Base-by-base conservation (phyloP, 2,888 invertebrate species). In the Cartodere bifasciata region DNA sequence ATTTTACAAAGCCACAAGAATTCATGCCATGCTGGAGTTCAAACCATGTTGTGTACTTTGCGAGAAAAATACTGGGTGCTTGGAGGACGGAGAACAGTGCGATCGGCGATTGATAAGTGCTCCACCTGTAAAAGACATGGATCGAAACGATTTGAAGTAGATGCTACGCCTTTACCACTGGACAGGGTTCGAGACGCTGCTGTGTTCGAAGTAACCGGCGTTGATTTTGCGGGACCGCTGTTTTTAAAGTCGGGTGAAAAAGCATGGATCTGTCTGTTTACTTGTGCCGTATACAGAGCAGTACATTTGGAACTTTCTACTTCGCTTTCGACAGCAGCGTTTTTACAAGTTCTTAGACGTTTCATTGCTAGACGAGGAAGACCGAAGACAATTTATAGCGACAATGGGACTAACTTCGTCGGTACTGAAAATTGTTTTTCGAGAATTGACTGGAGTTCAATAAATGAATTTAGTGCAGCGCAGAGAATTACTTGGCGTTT, bases 171-270 rank as follows among this genome's bases (percentile, higher is more conserved):
- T 4, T 32, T 50, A 13, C 49, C 46, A 10, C 10, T 29, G 13
- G 38, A 50, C 35, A 38, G 49, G 7, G 41, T 49, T 2, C 29
- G 34, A 11, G 40, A 45, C 29, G 39, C 40, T n/a, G n/a, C n/a
- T n/a, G n/a, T n/a, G 15, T n/a, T n/a, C n/a, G n/a, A n/a, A n/a
- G 49, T 41, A 45, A 31, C 31, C 4, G 58, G 55, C 2, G 38
- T 58, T 2, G 56, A 58, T 35, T 44, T 58, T 23, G 46, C 50
- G 4, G 60, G 60, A 1, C 58, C 60, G 1, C 25, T 60, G n/a
- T 37, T 29, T 15, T 34, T 54, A 4, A 48, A 38, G 24, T 41
- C 34, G 15, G 42, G 44, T 5, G 23, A 36, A 10, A 49, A 53
- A 29, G 43, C 37, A 4, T 59, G 50, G 48, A 42, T 59, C 3